Percentiles rank a stretch among this genome's conserved stretches.
Conservation (phyloP, 1,140 invertebrate genomes). For the Potamilus streckersoni region DNA sequence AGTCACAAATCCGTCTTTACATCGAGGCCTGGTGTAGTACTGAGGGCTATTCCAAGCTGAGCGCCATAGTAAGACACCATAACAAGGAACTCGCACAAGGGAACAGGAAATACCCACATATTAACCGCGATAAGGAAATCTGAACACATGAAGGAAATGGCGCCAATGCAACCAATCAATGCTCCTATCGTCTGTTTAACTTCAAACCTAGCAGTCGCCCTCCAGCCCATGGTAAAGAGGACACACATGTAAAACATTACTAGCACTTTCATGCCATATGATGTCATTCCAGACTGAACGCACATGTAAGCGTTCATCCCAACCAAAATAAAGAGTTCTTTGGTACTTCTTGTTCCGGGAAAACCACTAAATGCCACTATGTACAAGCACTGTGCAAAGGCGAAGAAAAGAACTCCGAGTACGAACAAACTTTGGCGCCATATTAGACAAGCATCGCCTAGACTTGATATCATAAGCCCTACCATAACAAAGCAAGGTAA, state of each 20-base stretch:
- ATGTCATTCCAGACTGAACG: constrained; percentile 26
- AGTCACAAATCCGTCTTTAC: no score
- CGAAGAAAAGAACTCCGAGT: constrained; percentile 36
- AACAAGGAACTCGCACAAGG: constrained; percentile 19
- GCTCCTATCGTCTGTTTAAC: constrained; percentile 21
- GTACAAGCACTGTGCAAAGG: constrained; percentile 38
- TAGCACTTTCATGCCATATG: constrained; percentile 19
- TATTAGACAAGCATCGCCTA: constrained; percentile 37
- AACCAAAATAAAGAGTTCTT: constrained; percentile 25
- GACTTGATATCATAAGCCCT: constrained; percentile 30
- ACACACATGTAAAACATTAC: constrained; percentile 31
- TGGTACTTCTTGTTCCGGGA: constrained; percentile 5
- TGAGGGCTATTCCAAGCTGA: constrained; percentile 32
- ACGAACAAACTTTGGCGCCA: constrained; percentile 38
- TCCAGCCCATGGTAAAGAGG: constrained; percentile 28
- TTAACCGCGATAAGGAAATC: constrained; percentile 38
- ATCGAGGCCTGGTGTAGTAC: constrained; percentile 18
- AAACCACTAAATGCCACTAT: constrained; percentile 20
- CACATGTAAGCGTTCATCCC: constrained; percentile 25
- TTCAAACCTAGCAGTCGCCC: constrained; percentile 27
- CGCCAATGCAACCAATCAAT: constrained; percentile 26
- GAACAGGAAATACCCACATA: constrained; percentile 31
- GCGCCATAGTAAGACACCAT: constrained; percentile 37
- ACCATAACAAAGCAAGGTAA: constrained; percentile 8
- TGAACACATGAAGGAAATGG: constrained; percentile 29